Evolutionary conservation across 1,140 invertebrate species (phyloP).

Genomic region (Meloidogyne hapla): DNA sequence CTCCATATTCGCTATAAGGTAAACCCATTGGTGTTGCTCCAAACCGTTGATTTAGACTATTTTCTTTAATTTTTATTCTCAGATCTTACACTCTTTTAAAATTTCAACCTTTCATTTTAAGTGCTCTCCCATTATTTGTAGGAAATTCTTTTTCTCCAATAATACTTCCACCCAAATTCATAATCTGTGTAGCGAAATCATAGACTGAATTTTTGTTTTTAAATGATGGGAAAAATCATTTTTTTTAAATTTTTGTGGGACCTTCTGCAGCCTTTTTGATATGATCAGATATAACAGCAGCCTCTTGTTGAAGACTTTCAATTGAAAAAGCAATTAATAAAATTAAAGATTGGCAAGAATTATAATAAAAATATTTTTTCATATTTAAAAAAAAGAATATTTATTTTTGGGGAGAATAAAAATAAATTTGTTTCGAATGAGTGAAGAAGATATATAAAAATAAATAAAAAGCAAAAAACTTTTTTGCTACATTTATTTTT

Average conservation of each 20-base stretch:
- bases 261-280: constrained; percentile 36
- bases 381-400: background rate
- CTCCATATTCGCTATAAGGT: constrained; percentile 25
- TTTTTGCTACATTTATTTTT: background rate
- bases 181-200: constrained; percentile 38
- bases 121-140: constrained; percentile 13
- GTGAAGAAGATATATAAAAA: background rate
- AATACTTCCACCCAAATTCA: constrained; percentile 41
- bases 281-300: constrained; percentile 28
- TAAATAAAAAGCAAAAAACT: background rate
- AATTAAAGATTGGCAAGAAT: background rate
- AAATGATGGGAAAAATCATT: background rate
- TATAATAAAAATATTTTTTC: background rate
- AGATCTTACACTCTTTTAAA: background rate
- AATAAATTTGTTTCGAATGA: background rate
- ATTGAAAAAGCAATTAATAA: constrained; percentile 12
- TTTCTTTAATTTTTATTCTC: background rate
- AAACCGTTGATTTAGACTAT: background rate
- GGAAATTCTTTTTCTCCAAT: constrained; percentile 23
- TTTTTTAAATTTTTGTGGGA: constrained; percentile 22
- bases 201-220: constrained; percentile 29
- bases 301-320: constrained; percentile 16
- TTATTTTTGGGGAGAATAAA: constrained; percentile 2
- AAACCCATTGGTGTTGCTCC: background rate
- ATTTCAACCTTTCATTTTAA: constrained; percentile 29